These are phyloP conservation scores for Embiotoca jacksoni DNA, from an alignment of 2,113 vertebrate species.

Conservation along the genomic window DNA sequence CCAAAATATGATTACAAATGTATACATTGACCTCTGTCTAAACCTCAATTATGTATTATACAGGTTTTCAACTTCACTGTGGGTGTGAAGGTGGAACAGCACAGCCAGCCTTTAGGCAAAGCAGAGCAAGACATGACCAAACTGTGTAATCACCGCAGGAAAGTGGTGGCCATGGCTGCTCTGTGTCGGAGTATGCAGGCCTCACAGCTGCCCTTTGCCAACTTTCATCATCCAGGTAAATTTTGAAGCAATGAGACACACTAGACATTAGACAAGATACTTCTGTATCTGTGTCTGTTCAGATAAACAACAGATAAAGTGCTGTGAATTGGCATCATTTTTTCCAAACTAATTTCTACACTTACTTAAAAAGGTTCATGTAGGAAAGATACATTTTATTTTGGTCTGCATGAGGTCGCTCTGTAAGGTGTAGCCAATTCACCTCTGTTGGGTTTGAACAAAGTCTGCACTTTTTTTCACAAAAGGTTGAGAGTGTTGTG, in stretches of 20 bases:
- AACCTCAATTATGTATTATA: conserved; percentile 4
- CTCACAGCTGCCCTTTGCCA: conserved; percentile 78
- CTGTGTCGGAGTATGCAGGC: conserved; percentile 93
- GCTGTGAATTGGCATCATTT: too few species aligned
- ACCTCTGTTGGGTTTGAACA: too few species aligned
- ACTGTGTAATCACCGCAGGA: conserved; percentile 95
- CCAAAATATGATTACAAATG: not conserved
- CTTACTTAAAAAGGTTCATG: too few species aligned
- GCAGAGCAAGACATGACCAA: conserved; percentile 96
- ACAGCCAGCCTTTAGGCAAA: conserved; percentile 86
- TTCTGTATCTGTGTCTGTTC: not conserved
- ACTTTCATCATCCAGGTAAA: conserved; percentile 80
- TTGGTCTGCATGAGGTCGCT: too few species aligned
- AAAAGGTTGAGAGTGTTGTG: too few species aligned
- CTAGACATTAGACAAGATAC: not conserved
- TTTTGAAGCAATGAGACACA: not conserved
- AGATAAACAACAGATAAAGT: not conserved
- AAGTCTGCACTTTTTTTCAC: too few species aligned
- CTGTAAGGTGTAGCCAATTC: too few species aligned
- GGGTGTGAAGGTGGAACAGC: conserved; percentile 87
- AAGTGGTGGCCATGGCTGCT: conserved; percentile 94
- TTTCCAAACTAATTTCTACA: too few species aligned
- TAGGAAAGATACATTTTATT: too few species aligned
- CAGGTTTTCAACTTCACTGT: conserved; percentile 94
- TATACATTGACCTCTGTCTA: not conserved